Conservation (phyloP, 2,113 vertebrate species). For the Myrmecophaga tridactyla region DNA sequence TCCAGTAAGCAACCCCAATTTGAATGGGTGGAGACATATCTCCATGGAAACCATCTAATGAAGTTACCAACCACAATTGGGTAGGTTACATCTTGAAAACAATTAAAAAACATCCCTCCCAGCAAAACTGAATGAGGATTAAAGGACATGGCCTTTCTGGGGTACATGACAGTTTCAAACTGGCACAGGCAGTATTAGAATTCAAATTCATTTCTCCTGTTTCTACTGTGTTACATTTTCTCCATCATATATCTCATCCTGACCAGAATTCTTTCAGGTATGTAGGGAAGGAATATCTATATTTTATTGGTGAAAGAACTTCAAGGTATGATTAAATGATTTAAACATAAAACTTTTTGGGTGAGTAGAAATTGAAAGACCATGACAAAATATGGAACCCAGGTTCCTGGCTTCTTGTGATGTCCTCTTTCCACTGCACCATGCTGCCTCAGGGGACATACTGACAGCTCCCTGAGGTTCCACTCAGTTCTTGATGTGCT, state of each 20-base stretch:
- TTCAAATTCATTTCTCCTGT: constrained; percentile 31
- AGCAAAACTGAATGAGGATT: too few relatives aligned
- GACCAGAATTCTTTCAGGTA: background rate
- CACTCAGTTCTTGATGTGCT: background rate
- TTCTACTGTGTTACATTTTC: background rate
- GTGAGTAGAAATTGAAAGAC: background rate
- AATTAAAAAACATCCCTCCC: too few relatives aligned
- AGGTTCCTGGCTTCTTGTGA: background rate
- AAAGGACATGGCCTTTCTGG: too few relatives aligned
- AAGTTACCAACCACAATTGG: too few relatives aligned
- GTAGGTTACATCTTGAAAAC: too few relatives aligned
- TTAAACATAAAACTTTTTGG: background rate
- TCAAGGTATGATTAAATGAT: background rate
- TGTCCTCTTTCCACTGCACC: background rate
- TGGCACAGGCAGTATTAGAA: too few relatives aligned
- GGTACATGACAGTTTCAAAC: too few relatives aligned
- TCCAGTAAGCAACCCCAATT: too few relatives aligned
- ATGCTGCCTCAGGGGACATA: background rate
- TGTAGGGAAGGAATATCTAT: background rate
- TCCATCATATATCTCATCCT: background rate
- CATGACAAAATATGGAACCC: background rate
- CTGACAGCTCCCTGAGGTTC: background rate
- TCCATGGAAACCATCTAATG: too few relatives aligned
- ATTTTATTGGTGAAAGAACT: background rate
- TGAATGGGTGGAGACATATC: too few relatives aligned